Evolutionary conservation across 92 coral and sea anemone genomes (phyloP), one percentile per base, ranked within the genome.

Genomic region (Muricea muricata): DNA sequence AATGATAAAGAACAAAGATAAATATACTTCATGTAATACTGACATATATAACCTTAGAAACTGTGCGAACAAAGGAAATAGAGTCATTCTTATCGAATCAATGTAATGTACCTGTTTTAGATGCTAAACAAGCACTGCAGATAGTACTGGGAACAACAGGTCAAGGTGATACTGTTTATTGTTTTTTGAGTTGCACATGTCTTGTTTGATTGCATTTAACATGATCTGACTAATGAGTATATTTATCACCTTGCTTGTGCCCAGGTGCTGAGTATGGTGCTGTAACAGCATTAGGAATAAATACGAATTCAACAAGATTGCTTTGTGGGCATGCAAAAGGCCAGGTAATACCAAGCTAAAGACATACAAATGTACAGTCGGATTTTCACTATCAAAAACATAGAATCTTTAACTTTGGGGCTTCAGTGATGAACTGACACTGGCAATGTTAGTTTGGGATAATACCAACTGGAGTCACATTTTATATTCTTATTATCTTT

Each of bases 181-280:
- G 9, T 37, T 37, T 37, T 37, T 9, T 37, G 42, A 37, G 42
- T 9, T 56, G 45, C 24, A 50, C 28, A 48, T 20, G 28, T 26
- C 29, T 45, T 20, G 20, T 21, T 50, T 3, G 7, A 50, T 20
- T 50, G 58, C 3, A 50, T 50, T 50, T 50, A 37, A 37, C 9
- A n/a, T 50, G 58, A 14, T 50, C 17, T 50, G 24, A 20, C 9
- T 37, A 9, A 37, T 4, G 42, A 37, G 42, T n/a, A 37, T 37
- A 9, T 37, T 28, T 2, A 25, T 15, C 29, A 30, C 15, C 14
- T 28, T 78, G n/a, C n/a, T n/a, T n/a, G n/a, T 29, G 10, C 42
- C 1, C 39, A 95, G 98, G 98, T 71, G 97, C 94, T 9, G 98
- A 95, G 74, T 95, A 95, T 88, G 98, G 98, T 35, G 98, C 97